phyloP scores from a whole-genome alignment of 2,797 vertebrate genomes.

The Poeciliopsis gracilis region DNA sequence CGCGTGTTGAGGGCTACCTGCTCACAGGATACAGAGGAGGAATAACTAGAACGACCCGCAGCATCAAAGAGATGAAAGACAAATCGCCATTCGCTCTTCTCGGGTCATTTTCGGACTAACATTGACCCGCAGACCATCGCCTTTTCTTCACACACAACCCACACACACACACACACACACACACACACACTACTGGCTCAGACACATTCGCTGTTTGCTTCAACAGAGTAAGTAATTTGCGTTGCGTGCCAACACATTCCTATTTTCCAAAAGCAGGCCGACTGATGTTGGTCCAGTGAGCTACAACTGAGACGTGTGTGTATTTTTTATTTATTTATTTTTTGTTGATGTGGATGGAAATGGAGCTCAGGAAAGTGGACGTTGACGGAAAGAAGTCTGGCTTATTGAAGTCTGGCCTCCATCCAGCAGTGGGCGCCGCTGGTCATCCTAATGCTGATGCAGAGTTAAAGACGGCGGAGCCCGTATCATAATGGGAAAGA shows the following conservation, averaged over 20 bases:
- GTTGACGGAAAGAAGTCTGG: neutral
- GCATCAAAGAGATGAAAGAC: conserved; percentile 55
- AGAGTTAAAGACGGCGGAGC: too few relatives aligned
- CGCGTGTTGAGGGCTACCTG: conserved; percentile 61
- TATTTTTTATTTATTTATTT: neutral
- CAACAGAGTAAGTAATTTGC: conserved; percentile 58
- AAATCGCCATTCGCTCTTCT: conserved; percentile 32
- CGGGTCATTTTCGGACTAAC: conserved; percentile 26
- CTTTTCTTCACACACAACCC: conserved; percentile 17
- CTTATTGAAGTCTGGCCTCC: too few relatives aligned
- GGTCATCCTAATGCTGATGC: too few relatives aligned
- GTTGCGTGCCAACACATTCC: conserved; percentile 66
- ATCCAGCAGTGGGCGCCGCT: too few relatives aligned
- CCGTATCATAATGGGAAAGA: too few relatives aligned
- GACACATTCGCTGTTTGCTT: conserved; percentile 40
- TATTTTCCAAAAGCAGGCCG: conserved; percentile 59
- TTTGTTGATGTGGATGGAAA: conserved; percentile 14
- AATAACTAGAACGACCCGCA: conserved; percentile 20
- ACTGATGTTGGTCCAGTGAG: conserved; percentile 58
- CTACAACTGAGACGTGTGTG: conserved; percentile 22
- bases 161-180: neutral
- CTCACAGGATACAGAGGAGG: conserved; percentile 44
- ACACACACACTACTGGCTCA: conserved; percentile 30
- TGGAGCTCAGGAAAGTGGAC: neutral
- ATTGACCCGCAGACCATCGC: conserved; percentile 23